A percentile compares a stretch with the other conserved stretches of the same genome.
These are phyloP conservation scores for Lepus americanus DNA, from an alignment of 2,113 vertebrate species.

Conservation along the genomic window DNA sequence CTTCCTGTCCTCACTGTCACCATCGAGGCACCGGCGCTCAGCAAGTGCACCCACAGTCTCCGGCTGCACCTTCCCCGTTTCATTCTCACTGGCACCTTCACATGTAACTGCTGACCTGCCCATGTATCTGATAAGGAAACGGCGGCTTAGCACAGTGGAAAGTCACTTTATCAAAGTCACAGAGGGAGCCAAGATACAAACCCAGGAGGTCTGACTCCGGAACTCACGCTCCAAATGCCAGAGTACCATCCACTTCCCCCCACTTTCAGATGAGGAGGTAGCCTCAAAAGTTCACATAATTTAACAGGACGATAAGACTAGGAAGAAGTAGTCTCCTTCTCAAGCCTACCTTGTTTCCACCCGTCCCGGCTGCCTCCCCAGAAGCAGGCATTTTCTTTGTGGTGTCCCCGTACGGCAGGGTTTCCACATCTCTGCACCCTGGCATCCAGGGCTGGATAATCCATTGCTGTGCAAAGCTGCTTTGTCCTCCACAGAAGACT, in stretches of 20 bases:
- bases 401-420: background rate
- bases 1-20: background rate
- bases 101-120: background rate
- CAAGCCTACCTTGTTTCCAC: background rate
- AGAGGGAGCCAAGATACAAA: background rate
- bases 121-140: background rate
- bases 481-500: background rate
- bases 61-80: fast-evolving
- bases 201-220: background rate
- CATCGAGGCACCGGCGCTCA: background rate
- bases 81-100: background rate
- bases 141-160: background rate
- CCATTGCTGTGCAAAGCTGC: fast-evolving
- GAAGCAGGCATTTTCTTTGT: background rate
- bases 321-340: background rate
- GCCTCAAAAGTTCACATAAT: background rate
- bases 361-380: background rate
- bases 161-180: background rate
- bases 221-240: background rate
- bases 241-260: background rate
- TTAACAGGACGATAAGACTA: background rate
- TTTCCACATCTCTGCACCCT: background rate
- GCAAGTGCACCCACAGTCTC: background rate
- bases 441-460: background rate
- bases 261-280: background rate